phyloP scores from a whole-genome alignment of 64 coral and sea anemone species.

The Stylophora pistillata region DNA sequence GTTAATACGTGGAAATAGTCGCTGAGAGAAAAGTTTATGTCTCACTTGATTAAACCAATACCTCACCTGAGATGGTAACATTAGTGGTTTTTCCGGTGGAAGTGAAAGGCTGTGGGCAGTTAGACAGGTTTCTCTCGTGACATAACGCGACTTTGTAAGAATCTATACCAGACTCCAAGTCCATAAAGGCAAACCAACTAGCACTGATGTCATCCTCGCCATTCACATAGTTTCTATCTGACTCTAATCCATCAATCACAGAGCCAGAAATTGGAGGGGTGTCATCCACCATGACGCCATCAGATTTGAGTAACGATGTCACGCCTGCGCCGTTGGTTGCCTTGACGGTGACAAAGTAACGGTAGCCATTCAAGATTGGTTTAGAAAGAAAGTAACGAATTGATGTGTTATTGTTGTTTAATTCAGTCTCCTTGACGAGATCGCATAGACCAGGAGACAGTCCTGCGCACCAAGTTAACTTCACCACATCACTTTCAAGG shows the following conservation, averaged over 20 bases:
- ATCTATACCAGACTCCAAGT: conserved; percentile 77
- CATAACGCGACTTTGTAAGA: conserved; percentile 85
- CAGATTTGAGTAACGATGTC: conserved; percentile 47
- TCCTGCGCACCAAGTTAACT: conserved; percentile 83
- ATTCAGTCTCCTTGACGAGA: conserved; percentile 2
- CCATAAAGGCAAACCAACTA: conserved; percentile 73
- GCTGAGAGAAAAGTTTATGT: too few species aligned
- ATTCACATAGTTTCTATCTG: conserved; percentile 14
- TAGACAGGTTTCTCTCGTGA: conserved; percentile 51
- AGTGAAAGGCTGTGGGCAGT: conserved; percentile 70
- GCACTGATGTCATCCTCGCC: conserved; percentile 37
- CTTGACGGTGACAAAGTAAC: conserved; percentile 57
- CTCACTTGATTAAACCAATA: too few species aligned
- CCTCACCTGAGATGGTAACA: conserved; percentile 66
- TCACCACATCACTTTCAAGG: conserved; percentile 82
- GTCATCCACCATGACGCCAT: conserved; percentile 86
- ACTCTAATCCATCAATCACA: conserved; percentile 8
- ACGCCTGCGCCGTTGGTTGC: conserved; percentile 74
- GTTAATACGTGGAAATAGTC: too few species aligned
- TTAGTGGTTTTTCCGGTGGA: conserved; percentile 45
- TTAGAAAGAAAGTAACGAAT: conserved; percentile 1
- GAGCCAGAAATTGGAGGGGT: conserved; percentile 50
- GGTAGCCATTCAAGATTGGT: conserved; percentile 33
- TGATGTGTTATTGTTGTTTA: conserved; percentile 26
- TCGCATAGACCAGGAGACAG: conserved; percentile 49